Base-by-base conservation (phyloP, 2,888 invertebrate genomes). In the Metopia argyrocephala region DNA sequence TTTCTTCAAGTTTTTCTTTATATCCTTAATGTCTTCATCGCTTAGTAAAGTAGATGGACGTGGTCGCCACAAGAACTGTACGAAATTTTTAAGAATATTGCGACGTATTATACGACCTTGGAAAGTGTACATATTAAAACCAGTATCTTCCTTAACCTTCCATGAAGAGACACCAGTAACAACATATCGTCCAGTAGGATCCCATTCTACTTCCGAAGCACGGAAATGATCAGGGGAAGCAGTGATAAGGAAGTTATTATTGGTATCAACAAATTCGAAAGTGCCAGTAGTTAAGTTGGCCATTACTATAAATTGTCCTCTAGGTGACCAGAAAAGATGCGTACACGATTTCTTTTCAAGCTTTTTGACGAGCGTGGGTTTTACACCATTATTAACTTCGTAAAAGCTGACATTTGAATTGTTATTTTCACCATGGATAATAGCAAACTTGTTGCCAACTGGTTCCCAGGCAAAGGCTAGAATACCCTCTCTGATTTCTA, bases 381-480 rank as follows among this genome's bases (percentile, higher is more conserved):
- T 96, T 82, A 97, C 97, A 3, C 96, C 97, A 5, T 95, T 95
- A 88, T 96, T 96, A 0, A 96, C 95, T 90, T 96, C 96, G 87
- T 97, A 98, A 91, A 98, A 98, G 86, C 96, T 96, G 25, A 98
- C 97, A 86, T 95, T 96, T 0, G 95, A 94, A 65, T 93, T 92
- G 7, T 92, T 92, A 0, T 92, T 92, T 88, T 98, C 98, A 0
- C 99, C 99, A 85, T 98, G 98, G 83, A 99, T 98, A 73, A 98
- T 97, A 0, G 97, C 96, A 91, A 99, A 99, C 89, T 98, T 98
- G 62, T 94, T 95, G 2, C 99, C 99, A 6, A 97, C 93, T 0
- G 99, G 99, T 89, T 99, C 99, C 99, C 99, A 99, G 0, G 98
- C 98, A 88, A 99, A 99, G 0, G 98, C 97, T 87, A 96, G 95